These are phyloP conservation scores for Calameuta idolon DNA, from an alignment of 2,888 invertebrate genomes.

Conservation along the genomic window DNA sequence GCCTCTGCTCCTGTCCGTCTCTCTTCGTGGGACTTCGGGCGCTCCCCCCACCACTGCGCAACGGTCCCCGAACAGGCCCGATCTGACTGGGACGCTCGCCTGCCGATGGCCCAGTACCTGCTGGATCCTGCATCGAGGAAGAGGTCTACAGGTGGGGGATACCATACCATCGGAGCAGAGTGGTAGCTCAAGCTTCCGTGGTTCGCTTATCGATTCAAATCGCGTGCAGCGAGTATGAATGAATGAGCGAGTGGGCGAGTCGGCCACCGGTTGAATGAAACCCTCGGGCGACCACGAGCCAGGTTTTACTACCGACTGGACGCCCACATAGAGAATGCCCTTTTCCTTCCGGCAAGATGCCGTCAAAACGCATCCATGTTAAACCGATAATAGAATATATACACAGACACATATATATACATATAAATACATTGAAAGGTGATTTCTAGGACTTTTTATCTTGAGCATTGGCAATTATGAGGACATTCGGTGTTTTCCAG, in stretches of 20 bases:
- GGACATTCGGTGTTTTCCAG: too few relatives aligned
- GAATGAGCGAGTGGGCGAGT: conserved; percentile 63
- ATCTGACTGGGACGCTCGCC: too few relatives aligned
- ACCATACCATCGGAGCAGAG: conserved; percentile 27
- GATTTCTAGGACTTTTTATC: too few relatives aligned
- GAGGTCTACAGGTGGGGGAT: conserved; percentile 15
- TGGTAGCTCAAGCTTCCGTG: conserved; percentile 33
- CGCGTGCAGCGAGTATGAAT: conserved; percentile 63
- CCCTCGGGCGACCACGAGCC: conserved; percentile 54
- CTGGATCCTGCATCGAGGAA: not conserved
- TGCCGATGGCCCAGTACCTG: too few relatives aligned
- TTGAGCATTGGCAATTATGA: too few relatives aligned
- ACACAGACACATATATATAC: too few relatives aligned
- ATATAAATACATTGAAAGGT: too few relatives aligned
- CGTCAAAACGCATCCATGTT: too few relatives aligned
- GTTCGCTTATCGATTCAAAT: conserved; percentile 65
- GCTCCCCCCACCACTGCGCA: not conserved
- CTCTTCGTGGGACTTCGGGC: conserved; percentile 36
- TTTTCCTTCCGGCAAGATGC: too few relatives aligned
- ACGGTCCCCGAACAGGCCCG: too few relatives aligned
- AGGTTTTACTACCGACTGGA: conserved; percentile 48
- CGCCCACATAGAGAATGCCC: conserved; percentile 36
- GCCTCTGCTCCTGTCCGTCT: conserved; percentile 62
- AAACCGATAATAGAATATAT: too few relatives aligned
- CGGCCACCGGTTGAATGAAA: conserved; percentile 62